Conservation (phyloP, 2,888 invertebrate species). For the Ormyrus labotus region DNA sequence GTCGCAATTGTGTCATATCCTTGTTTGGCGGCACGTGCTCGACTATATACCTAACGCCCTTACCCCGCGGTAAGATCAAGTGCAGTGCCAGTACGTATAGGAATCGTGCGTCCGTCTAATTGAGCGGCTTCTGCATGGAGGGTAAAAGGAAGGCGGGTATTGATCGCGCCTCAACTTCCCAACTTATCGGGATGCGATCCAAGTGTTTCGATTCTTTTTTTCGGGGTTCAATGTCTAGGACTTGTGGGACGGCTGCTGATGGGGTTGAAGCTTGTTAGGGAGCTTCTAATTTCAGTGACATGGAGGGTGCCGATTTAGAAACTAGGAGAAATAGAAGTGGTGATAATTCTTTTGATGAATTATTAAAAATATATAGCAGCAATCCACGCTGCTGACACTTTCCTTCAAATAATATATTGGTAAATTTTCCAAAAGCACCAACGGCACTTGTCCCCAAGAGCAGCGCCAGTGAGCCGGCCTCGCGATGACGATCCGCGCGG, state of each 20-base stretch:
- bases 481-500: neutral
- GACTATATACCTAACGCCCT: neutral
- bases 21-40: neutral
- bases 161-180: neutral
- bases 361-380: too few relatives aligned
- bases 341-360: too few relatives aligned
- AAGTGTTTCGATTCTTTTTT: neutral
- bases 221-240: neutral
- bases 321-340: too few relatives aligned
- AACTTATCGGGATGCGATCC: neutral
- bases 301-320: too few relatives aligned
- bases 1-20: slow-evolving; percentile 18
- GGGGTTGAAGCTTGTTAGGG: too few relatives aligned
- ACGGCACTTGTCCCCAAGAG: too few relatives aligned
- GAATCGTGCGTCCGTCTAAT: slow-evolving; percentile 1
- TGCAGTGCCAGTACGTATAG: neutral
- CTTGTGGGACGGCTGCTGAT: too few relatives aligned
- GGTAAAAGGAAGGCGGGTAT: neutral
- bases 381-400: too few relatives aligned
- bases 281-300: too few relatives aligned
- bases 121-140: neutral
- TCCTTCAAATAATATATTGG: too few relatives aligned
- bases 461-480: too few relatives aligned
- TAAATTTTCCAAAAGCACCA: too few relatives aligned
- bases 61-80: slow-evolving; percentile 30